Conservation (phyloP, 1,140 invertebrate species). For the Panonychus citri region DNA sequence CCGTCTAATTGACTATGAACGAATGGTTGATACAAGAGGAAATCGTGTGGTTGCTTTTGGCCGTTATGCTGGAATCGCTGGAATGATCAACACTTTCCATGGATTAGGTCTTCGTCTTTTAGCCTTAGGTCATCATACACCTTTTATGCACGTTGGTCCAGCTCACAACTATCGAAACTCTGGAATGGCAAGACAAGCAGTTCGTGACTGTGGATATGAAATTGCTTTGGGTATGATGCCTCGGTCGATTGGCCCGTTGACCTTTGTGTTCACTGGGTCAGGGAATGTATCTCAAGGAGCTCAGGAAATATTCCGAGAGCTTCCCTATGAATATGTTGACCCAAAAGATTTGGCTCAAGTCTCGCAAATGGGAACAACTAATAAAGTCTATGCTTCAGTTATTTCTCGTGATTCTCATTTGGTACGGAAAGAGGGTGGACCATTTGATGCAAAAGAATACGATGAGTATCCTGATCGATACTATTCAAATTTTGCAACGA, state of each 20-base stretch:
- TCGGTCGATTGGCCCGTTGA: conserved; percentile 85
- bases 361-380: conserved; percentile 77
- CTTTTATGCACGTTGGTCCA: conserved; percentile 96
- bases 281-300: conserved; percentile 33
- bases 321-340: conserved; percentile 91
- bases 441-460: conserved; percentile 75
- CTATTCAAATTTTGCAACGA: conserved; percentile 84
- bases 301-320: conserved; percentile 91
- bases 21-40: conserved; percentile 64
- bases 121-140: conserved; percentile 91
- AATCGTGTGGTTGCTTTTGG: conserved; percentile 91
- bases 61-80: conserved; percentile 92
- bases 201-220: conserved; percentile 92
- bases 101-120: conserved; percentile 76
- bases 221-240: conserved; percentile 92
- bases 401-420: conserved; percentile 77
- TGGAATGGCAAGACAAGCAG: conserved; percentile 86
- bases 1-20: conserved; percentile 80
- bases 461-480: conserved; percentile 76
- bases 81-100: conserved; percentile 96
- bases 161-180: conserved; percentile 95
- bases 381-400: conserved; percentile 80
- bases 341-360: conserved; percentile 83
- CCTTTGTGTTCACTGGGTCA: conserved; percentile 92
- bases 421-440: conserved; percentile 58